These are phyloP conservation scores for Labeo rohita DNA, from an alignment of 2,113 vertebrate genomes.

Conservation along the genomic window DNA sequence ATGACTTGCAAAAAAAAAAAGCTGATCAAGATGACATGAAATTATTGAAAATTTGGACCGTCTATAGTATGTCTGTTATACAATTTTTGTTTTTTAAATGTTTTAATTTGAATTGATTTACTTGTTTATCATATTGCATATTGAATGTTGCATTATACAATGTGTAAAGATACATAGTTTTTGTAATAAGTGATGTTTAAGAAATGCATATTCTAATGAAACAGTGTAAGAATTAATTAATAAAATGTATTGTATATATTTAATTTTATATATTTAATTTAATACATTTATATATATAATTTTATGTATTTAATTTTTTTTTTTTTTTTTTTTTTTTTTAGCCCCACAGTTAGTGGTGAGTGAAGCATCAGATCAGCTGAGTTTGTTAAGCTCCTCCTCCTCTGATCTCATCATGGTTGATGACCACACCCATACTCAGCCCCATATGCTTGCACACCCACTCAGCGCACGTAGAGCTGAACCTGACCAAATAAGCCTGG, in stretches of 20 bases:
- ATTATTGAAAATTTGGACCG: neutral
- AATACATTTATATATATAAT: no score
- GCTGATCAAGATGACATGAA: neutral
- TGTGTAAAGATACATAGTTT: no score
- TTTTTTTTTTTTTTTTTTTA: neutral
- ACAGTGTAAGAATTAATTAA: neutral
- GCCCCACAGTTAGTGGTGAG: slow-evolving; percentile 19
- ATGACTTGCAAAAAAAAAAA: no score
- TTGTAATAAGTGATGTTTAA: no score
- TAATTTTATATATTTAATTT: no score
- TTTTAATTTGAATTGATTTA: neutral
- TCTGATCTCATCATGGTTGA: slow-evolving; percentile 50
- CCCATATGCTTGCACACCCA: slow-evolving; percentile 27
- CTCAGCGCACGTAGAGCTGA: slow-evolving; percentile 67
- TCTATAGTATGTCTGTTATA: no score
- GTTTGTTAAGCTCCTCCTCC: slow-evolving; percentile 54
- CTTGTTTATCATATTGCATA: neutral
- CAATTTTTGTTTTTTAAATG: no score
- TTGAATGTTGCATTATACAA: neutral
- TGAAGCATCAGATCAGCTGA: slow-evolving; percentile 46
- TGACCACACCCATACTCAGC: slow-evolving; percentile 42
- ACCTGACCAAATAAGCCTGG: slow-evolving; percentile 91
- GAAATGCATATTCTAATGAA: neutral
- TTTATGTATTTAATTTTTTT: neutral
- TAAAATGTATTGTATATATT: no score